Conservation (phyloP, 2,888 invertebrate genomes). For the Nesidiocoris tenuis region DNA sequence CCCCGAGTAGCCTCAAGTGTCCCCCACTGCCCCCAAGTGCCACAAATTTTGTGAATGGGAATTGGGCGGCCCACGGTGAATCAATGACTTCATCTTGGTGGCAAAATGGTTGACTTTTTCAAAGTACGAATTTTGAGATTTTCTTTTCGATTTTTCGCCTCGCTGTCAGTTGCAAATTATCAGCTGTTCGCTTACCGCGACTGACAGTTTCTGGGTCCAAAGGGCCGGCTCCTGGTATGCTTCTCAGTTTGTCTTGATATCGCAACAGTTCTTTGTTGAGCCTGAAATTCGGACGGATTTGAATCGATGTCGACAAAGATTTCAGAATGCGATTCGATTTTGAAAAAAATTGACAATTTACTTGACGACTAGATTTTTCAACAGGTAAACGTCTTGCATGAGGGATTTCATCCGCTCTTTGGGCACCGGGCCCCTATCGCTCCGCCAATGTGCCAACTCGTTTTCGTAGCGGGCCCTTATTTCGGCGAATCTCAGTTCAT, state of each 20-base stretch:
- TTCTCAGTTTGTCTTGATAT: slow-evolving; percentile 65
- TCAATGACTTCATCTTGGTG: too few relatives aligned
- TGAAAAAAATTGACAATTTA: too few relatives aligned
- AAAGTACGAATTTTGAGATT: too few relatives aligned
- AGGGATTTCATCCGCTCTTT: slow-evolving; percentile 58
- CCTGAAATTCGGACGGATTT: slow-evolving; percentile 58
- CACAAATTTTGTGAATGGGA: too few relatives aligned
- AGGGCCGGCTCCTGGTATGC: background rate
- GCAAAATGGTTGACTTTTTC: too few relatives aligned
- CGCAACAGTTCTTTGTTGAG: slow-evolving; percentile 74
- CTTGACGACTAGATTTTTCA: slow-evolving; percentile 75
- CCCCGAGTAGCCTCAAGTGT: too few relatives aligned
- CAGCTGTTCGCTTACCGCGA: background rate
- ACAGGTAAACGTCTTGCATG: slow-evolving; percentile 67
- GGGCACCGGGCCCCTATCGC: slow-evolving; percentile 19
- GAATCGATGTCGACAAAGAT: too few relatives aligned
- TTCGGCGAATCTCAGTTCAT: slow-evolving; percentile 31
- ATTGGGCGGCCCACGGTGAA: too few relatives aligned
- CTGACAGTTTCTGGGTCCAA: background rate
- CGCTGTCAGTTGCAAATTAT: too few relatives aligned
- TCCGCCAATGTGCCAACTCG: slow-evolving; percentile 34
- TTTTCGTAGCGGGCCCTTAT: slow-evolving; percentile 33
- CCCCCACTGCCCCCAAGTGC: too few relatives aligned
- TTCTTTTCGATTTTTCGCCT: too few relatives aligned
- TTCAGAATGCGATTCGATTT: background rate